Conservation (phyloP, 2,888 invertebrate species). For the Ptychoptera contaminata region DNA sequence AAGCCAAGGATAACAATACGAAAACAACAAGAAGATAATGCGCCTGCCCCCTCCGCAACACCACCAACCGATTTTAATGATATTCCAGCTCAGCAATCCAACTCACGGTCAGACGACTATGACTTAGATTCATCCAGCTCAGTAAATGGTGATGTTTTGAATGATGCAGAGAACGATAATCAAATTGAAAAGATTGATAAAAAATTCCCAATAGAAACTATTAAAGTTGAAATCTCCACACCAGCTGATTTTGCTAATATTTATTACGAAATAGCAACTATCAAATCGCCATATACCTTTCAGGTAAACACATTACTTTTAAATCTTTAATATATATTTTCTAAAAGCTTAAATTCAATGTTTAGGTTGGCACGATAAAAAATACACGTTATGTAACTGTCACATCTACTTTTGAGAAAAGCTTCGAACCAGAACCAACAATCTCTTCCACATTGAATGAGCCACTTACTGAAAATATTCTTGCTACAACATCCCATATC, state of each 20-base stretch:
- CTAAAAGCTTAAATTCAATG: neutral
- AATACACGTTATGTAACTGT: slow-evolving; percentile 79
- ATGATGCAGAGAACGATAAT: slow-evolving; percentile 43
- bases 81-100: slow-evolving; percentile 33
- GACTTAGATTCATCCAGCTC: slow-evolving; percentile 63
- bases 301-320: slow-evolving; percentile 42
- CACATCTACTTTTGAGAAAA: slow-evolving; percentile 71
- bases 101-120: slow-evolving; percentile 40
- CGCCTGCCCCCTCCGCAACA: slow-evolving; percentile 18
- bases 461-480: slow-evolving; percentile 74
- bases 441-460: slow-evolving; percentile 47
- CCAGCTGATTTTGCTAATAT: slow-evolving; percentile 71
- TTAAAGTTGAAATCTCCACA: slow-evolving; percentile 78
- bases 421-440: slow-evolving; percentile 42
- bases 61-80: slow-evolving; percentile 12
- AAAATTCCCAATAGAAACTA: slow-evolving; percentile 55
- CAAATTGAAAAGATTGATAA: slow-evolving; percentile 36
- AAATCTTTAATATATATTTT: neutral
- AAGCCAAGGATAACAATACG: slow-evolving; percentile 72
- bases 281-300: slow-evolving; percentile 78
- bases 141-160: slow-evolving; percentile 40
- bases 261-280: slow-evolving; percentile 80
- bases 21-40: slow-evolving; percentile 42
- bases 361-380: slow-evolving; percentile 67
- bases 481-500: slow-evolving; percentile 61